Base-by-base conservation (phyloP, 1,140 invertebrate species). In the Sitobion miscanthi region DNA sequence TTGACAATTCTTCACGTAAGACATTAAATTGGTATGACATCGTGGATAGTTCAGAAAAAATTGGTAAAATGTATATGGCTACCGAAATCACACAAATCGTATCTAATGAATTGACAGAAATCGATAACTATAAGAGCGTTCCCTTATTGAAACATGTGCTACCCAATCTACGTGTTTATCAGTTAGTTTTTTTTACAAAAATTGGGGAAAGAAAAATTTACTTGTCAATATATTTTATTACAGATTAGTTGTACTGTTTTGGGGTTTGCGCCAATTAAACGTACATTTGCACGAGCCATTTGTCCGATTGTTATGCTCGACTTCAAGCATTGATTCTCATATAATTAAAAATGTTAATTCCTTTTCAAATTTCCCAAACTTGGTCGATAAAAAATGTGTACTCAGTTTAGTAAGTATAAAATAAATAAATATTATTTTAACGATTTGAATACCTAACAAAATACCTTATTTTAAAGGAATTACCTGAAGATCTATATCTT, bases 201-300 rank as follows among this genome's bases (percentile, higher is more conserved):
- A 35, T 35, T 6, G 30, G 0, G 9, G 0, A 90, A 62, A 90
- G 30, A 45, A 45, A 90, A 42, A 52, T 54, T 17, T 9, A 54
- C 25, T 42, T 57, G 2, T 69, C 14, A 90, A n/a, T 20, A 89
- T n/a, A 38, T 49, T 90, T 17, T 6, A n/a, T 69, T 90, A 45
- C 54, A 94, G 93, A 87, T 77, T 94, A 62, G 35, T 92, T 23
- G 90, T 94, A 17, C 20, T 92, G 3, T 94, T 92, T 94, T 94
- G 93, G 93, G 93, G 93, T 20, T 54, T 94, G 17, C 49, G 93
- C 49, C 35, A 90, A 25, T 83, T 69, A 3, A 69, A 86, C 45
- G 17, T 49, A n/a, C 21, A 57, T 52, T 38, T 85, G 4, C 49
- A 20, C 25, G n/a, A 85, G 30, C 91, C 77, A 25, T 93, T 52